Evolutionary conservation across 2,113 vertebrate species (phyloP).

Genomic region (Sphaerodactylus townsendi): DNA sequence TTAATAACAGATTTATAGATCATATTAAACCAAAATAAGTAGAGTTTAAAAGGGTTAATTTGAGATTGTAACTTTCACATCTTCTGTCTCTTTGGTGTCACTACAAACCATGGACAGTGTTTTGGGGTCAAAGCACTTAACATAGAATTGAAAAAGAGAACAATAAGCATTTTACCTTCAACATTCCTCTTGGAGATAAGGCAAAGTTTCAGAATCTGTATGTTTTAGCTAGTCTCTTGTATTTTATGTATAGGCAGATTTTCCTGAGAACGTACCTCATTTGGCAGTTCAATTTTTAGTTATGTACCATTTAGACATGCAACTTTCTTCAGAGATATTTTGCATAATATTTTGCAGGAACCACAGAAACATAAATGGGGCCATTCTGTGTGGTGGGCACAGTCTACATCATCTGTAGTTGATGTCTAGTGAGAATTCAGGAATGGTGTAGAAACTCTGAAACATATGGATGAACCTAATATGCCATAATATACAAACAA

Average conservation of each 20-base stretch:
- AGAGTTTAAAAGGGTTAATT: conserved; percentile 55
- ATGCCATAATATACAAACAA: neutral
- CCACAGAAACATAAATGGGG: neutral
- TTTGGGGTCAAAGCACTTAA: conserved; percentile 24
- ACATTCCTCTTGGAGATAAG: neutral
- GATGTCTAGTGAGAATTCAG: neutral
- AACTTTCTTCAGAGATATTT: neutral
- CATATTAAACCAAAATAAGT: conserved; percentile 35
- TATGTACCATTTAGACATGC: neutral
- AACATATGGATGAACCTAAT: too few relatives aligned
- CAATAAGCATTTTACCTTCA: conserved; percentile 1
- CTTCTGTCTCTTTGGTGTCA: conserved; percentile 1
- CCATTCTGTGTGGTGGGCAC: too few relatives aligned
- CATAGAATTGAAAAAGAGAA: conserved; percentile 13
- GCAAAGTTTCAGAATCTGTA: neutral
- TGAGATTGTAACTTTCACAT: neutral
- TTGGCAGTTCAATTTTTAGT: neutral
- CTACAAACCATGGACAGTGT: neutral
- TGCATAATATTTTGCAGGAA: too few relatives aligned
- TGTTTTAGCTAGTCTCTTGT: too few relatives aligned
- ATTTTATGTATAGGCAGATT: neutral
- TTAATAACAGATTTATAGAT: conserved; percentile 52
- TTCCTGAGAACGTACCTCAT: neutral
- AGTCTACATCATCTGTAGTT: too few relatives aligned
- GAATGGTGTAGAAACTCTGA: neutral